These are phyloP conservation scores for Diaprepes abbreviatus DNA, from an alignment of 2,888 invertebrate genomes.

Conservation along the genomic window DNA sequence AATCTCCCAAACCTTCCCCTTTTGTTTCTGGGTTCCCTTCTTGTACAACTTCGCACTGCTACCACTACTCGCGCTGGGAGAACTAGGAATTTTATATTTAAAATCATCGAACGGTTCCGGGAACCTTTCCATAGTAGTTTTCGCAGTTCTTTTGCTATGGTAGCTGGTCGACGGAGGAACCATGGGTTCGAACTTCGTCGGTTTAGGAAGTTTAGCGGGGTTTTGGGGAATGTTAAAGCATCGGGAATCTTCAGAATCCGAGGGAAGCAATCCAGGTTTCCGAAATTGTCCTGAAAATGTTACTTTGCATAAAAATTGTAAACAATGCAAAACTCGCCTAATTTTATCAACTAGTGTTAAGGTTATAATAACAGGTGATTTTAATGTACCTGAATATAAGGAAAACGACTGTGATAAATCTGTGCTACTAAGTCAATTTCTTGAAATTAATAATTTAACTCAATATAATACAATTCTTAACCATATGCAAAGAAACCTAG, in stretches of 20 bases:
- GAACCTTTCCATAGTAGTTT: conserved; percentile 42
- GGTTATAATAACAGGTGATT: no score
- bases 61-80: conserved; percentile 66
- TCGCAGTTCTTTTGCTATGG: conserved; percentile 41
- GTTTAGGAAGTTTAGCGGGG: conserved; percentile 51
- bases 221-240: conserved; percentile 57
- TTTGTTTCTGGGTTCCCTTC: conserved; percentile 58
- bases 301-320: no score
- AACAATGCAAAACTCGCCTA: no score
- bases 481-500: no score
- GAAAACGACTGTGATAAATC: no score
- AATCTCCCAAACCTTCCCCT: conserved; percentile 56
- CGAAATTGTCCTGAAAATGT: conserved; percentile 59
- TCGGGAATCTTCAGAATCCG: conserved; percentile 48
- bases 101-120: conserved; percentile 49
- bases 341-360: no score
- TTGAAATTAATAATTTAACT: no score
- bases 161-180: conserved; percentile 34
- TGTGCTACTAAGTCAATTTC: no score
- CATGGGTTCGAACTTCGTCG: conserved; percentile 31
- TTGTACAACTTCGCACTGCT: conserved; percentile 66
- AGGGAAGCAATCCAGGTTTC: conserved; percentile 53
- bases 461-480: no score
- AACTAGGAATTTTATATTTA: conserved; percentile 66
- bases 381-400: no score